A percentile compares a stretch with the other conserved stretches of the same genome.
Conservation (phyloP, 2,113 vertebrate genomes). For the Pardalotus punctatus region DNA sequence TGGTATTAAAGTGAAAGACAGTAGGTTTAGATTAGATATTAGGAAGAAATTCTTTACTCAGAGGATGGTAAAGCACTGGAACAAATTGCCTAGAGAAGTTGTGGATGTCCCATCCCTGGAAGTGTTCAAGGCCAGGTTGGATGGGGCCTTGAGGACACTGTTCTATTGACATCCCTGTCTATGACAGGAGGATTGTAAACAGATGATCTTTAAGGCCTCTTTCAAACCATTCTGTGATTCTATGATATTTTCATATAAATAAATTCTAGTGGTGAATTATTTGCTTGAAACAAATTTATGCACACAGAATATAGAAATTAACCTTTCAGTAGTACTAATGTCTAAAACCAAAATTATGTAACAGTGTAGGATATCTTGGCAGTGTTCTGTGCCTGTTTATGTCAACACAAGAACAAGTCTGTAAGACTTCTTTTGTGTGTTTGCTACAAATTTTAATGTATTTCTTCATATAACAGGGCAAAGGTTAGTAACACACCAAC, state of each 20-base stretch:
- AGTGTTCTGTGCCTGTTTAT: background rate
- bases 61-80: background rate
- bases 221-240: background rate
- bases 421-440: background rate
- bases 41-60: background rate
- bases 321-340: background rate
- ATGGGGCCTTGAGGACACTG: background rate
- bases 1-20: background rate
- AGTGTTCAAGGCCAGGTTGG: background rate
- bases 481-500: background rate
- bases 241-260: background rate
- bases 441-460: background rate
- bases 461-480: background rate
- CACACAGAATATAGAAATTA: background rate
- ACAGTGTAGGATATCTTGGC: background rate
- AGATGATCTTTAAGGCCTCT: background rate
- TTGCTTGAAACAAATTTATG: background rate
- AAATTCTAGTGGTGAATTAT: background rate
- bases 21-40: background rate
- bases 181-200: background rate
- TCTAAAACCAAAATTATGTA: background rate
- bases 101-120: background rate
- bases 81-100: background rate
- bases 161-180: background rate
- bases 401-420: background rate